Evolutionary conservation across 2,888 invertebrate species (phyloP).

Genomic region (Leptinotarsa rubiginosa): DNA sequence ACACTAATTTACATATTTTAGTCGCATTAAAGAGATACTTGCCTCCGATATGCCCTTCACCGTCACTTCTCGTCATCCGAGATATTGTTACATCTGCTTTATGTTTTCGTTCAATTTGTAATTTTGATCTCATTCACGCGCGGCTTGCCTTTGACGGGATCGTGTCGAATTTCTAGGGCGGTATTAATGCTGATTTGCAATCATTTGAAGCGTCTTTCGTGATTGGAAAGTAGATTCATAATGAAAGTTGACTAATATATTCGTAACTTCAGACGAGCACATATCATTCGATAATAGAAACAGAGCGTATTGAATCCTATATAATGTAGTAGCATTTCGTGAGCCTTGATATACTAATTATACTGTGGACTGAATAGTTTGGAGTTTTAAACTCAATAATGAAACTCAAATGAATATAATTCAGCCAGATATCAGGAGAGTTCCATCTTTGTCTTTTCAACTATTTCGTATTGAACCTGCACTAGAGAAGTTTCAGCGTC

Average conservation of each 20-base stretch:
- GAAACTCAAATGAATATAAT: too few relatives aligned
- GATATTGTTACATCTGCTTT: conserved; percentile 33
- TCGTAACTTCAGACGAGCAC: neutral
- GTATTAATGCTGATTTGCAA: conserved; percentile 5
- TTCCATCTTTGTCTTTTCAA: too few relatives aligned
- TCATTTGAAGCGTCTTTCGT: conserved; percentile 1
- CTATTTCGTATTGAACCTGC: too few relatives aligned
- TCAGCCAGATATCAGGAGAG: too few relatives aligned
- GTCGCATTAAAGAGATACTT: conserved; percentile 39
- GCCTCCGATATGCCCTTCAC: conserved; percentile 28
- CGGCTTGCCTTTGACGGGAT: neutral
- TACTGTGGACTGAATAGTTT: too few relatives aligned
- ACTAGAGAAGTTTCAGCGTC: too few relatives aligned
- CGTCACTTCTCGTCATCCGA: conserved; percentile 22
- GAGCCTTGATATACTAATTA: too few relatives aligned
- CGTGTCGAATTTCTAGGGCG: conserved; percentile 1
- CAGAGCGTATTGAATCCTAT: too few relatives aligned
- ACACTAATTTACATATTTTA: conserved; percentile 44
- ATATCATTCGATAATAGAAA: too few relatives aligned
- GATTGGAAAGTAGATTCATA: neutral
- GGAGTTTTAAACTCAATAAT: too few relatives aligned
- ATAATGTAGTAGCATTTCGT: too few relatives aligned
- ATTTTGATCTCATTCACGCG: conserved; percentile 21
- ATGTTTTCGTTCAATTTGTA: conserved; percentile 31
- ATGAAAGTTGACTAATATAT: neutral